These are phyloP conservation scores for Drosophila sp. DNA, from an alignment of 1,140 invertebrate species.

Conservation along the genomic window DNA sequence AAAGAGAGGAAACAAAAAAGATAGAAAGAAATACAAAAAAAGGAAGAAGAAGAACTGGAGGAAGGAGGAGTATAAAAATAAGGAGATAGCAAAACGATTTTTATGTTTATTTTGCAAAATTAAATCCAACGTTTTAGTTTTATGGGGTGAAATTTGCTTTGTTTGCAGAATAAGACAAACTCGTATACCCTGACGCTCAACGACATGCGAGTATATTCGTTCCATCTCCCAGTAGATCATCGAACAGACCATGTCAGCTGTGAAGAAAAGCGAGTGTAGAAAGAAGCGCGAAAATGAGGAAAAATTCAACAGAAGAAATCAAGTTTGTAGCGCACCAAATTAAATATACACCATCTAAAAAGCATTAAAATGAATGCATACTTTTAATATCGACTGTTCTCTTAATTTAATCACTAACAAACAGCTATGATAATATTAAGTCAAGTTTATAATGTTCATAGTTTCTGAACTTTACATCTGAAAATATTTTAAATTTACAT, in stretches of 20 bases:
- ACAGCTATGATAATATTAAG: no score
- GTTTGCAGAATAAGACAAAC: constrained; percentile 63
- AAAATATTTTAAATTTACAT: no score
- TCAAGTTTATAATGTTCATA: no score
- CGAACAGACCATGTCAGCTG: constrained; percentile 1
- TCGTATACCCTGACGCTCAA: not conserved
- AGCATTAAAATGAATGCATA: not conserved
- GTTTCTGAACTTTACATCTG: no score
- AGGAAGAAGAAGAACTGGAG: constrained; percentile 2
- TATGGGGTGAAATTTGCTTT: constrained; percentile 78
- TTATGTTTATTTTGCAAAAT: constrained; percentile 83
- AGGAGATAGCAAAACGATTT: constrained; percentile 46
- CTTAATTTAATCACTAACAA: no score
- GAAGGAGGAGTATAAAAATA: constrained; percentile 13
- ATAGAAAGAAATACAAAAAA: not conserved
- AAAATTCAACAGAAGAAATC: not conserved
- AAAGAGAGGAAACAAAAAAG: not conserved
- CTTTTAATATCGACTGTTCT: not conserved
- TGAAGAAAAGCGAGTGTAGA: not conserved
- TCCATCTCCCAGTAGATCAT: not conserved
- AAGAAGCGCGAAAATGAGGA: not conserved
- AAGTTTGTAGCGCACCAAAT: not conserved
- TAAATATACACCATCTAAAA: not conserved
- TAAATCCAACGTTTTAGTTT: constrained; percentile 82
- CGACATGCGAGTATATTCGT: not conserved